These are phyloP conservation scores for Cisticola juncidis DNA, from an alignment of 2,113 vertebrate species.

Conservation along the genomic window DNA sequence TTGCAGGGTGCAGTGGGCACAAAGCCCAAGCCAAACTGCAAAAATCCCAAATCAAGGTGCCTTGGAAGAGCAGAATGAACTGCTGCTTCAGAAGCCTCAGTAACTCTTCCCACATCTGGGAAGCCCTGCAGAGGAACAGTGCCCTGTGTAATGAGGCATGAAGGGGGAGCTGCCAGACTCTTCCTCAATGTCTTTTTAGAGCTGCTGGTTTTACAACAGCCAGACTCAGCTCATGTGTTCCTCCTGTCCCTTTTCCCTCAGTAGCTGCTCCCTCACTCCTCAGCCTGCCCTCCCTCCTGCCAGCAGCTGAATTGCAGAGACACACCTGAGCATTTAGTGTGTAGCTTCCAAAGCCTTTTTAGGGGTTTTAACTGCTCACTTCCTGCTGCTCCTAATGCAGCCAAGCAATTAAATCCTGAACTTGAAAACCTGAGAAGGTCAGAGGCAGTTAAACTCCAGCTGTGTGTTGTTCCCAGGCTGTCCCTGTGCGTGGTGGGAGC, in stretches of 20 bases:
- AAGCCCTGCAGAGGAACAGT: neutral
- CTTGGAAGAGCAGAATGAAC: neutral
- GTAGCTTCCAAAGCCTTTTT: neutral
- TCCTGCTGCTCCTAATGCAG: neutral
- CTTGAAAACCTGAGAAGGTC: neutral
- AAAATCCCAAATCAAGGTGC: neutral
- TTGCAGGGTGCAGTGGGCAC: neutral
- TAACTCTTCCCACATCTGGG: neutral
- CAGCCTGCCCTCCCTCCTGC: neutral
- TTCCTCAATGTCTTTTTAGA: neutral
- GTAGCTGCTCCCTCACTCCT: neutral
- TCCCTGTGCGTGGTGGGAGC: neutral
- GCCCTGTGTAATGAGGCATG: neutral
- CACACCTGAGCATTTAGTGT: neutral
- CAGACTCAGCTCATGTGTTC: neutral
- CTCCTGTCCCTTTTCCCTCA: neutral
- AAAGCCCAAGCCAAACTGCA: neutral
- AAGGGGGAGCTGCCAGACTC: neutral
- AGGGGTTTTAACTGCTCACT: neutral
- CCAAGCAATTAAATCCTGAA: constrained; percentile 10
- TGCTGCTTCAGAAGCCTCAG: neutral
- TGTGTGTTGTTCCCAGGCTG: neutral
- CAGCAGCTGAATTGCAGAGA: neutral
- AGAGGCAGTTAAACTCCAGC: neutral
- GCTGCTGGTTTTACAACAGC: neutral